Conservation (phyloP, 2,888 invertebrate species). For the Muscina levida region DNA sequence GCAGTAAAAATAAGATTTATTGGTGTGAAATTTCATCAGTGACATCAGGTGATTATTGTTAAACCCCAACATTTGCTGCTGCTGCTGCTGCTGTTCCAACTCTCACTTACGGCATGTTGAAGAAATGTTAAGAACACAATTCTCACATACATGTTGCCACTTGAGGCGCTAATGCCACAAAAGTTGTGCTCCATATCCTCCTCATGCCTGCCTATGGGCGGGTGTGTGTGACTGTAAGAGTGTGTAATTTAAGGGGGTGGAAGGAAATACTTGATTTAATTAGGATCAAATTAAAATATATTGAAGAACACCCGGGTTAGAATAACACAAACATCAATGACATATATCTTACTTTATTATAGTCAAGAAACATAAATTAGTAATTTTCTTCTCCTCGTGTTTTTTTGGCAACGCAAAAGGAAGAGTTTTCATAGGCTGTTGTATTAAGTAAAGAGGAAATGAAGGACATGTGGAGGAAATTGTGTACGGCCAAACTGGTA, state of each 20-base stretch:
- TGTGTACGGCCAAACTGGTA: conserved; percentile 5
- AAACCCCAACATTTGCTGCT: conserved; percentile 53
- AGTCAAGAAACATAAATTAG: conserved; percentile 39
- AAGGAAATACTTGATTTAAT: conserved; percentile 57
- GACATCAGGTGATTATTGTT: conserved; percentile 70
- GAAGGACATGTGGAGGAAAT: conserved; percentile 11
- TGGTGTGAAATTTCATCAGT: conserved; percentile 70
- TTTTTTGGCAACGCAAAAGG: too few relatives aligned
- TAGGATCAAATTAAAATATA: conserved; percentile 55
- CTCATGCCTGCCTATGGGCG: too few relatives aligned
- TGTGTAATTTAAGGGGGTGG: background rate
- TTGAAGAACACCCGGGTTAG: conserved; percentile 26
- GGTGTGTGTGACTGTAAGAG: conserved; percentile 15
- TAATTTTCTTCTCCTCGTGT: too few relatives aligned
- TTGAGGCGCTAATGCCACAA: conserved; percentile 42
- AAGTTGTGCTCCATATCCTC: conserved; percentile 38
- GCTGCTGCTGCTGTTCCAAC: conserved; percentile 18
- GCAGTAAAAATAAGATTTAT: conserved; percentile 70
- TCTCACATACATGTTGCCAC: background rate
- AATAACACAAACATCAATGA: conserved; percentile 19
- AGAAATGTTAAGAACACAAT: conserved; percentile 7
- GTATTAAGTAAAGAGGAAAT: conserved; percentile 21
- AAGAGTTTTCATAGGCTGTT: background rate
- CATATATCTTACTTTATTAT: conserved; percentile 1
- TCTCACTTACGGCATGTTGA: conserved; percentile 35